Evolutionary conservation across 2,113 vertebrate species (phyloP).

Genomic region (Cariama cristata): DNA sequence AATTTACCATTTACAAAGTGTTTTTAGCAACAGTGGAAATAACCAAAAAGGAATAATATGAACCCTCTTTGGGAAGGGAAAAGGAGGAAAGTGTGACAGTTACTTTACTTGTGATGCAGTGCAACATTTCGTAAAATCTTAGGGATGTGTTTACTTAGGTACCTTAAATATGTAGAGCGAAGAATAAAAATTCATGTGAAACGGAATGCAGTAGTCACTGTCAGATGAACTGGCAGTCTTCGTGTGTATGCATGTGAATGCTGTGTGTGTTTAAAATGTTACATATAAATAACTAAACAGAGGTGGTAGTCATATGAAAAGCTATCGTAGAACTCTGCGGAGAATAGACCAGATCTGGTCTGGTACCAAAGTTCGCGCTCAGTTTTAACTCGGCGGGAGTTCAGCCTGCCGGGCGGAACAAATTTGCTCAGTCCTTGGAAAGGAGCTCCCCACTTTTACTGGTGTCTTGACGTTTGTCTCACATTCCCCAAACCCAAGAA

Average conservation of each 20-base stretch:
- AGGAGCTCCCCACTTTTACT: background rate
- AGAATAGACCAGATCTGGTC: background rate
- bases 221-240: background rate
- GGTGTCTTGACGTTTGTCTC: background rate
- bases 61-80: background rate
- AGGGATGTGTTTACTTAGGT: background rate
- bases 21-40: conserved; percentile 30
- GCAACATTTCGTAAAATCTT: background rate
- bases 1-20: background rate
- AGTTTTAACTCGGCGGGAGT: background rate
- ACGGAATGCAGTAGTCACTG: background rate
- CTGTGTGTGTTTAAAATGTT: background rate
- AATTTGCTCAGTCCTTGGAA: background rate
- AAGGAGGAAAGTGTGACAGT: background rate
- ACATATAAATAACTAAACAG: background rate
- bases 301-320: background rate
- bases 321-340: background rate
- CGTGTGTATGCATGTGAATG: background rate
- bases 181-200: background rate
- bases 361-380: background rate
- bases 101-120: background rate
- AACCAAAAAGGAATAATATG: background rate
- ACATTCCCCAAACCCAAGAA: background rate
- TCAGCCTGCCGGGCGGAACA: background rate
- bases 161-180: background rate